Evolutionary conservation across 2,888 invertebrate genomes (phyloP).

Genomic region (Cremastinae sp.): DNA sequence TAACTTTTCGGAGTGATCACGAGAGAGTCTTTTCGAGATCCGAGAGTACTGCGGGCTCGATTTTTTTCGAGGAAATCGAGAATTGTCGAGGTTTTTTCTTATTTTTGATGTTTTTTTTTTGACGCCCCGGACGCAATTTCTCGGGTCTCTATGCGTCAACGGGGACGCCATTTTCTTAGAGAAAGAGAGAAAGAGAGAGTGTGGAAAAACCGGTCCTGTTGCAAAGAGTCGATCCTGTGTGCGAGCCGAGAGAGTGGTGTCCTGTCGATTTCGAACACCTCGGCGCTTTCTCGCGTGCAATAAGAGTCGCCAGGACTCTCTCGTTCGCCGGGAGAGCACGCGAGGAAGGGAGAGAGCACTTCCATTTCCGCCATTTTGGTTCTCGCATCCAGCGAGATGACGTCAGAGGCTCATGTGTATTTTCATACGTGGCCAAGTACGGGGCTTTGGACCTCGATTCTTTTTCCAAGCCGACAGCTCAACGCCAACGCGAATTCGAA

Average conservation of each 20-base stretch:
- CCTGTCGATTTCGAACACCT: slow-evolving; percentile 69
- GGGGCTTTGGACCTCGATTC: slow-evolving; percentile 21
- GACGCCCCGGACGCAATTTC: slow-evolving; percentile 16
- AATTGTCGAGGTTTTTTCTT: slow-evolving; percentile 19
- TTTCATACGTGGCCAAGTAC: slow-evolving; percentile 19
- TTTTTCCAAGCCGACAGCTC: neutral
- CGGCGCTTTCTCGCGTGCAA: slow-evolving; percentile 35
- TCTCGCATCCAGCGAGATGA: slow-evolving; percentile 58
- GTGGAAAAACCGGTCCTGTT: slow-evolving; percentile 62
- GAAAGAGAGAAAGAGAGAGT: slow-evolving; percentile 29
- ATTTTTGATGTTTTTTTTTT: slow-evolving; percentile 7
- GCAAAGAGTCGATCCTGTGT: slow-evolving; percentile 50
- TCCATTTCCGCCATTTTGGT: slow-evolving; percentile 59
- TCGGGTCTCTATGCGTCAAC: slow-evolving; percentile 48
- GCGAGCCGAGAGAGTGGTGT: slow-evolving; percentile 56
- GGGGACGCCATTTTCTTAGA: slow-evolving; percentile 45
- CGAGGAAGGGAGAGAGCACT: slow-evolving; percentile 39
- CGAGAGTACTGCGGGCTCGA: slow-evolving; percentile 51
- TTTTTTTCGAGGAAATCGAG: slow-evolving; percentile 40
- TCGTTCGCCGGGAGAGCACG: neutral
- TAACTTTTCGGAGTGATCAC: too few relatives aligned
- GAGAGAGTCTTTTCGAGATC: too few relatives aligned
- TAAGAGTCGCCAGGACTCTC: slow-evolving; percentile 55
- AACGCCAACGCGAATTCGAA: neutral
- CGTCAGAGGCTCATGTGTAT: slow-evolving; percentile 43